Evolutionary conservation across 2,113 vertebrate species (phyloP), one percentile per base, ranked within the genome.

Genomic region (Psittacara wagleri): DNA sequence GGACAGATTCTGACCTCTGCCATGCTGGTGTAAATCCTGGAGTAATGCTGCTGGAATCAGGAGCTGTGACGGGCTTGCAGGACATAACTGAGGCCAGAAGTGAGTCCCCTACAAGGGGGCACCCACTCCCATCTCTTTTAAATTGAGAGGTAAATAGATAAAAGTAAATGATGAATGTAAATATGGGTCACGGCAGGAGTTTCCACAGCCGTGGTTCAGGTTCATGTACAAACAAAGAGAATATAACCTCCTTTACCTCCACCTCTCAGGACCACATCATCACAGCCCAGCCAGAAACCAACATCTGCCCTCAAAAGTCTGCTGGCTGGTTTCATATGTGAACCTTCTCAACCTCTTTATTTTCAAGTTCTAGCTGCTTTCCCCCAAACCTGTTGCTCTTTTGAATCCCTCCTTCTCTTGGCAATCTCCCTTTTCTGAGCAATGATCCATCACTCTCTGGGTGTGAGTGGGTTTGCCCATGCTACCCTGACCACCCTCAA

Each of bases 111-210:
- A 1, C 4, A 9, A 54, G 59, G 43, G 88, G 77, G 57, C 22
- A 72, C 62, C 19, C 41, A 35, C 28, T 83, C 61, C 22, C 10
- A 23, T 63, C 64, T 73, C 90, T 68, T 83, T 83, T 90, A 93
- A 81, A 84, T 74, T 73, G 23, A 86, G 80, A 92, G 10, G 9
- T 66, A 76, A 91, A 84, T n/a, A 89, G 68, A 91, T 51, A 68
- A 84, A 93, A 83, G 66, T 44, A 55, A 85, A 88, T 55, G 29
- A 35, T 3, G 25, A 62, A 73, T 1, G 1, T 52, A 94, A 94
- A 68, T 63, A 90, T 0, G 0, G 39, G 39, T 74, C 46, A 52
- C 0, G 0, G 39, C n/a, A 77, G 43, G 49, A 88, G 48, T 55
- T 88, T 33, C 51, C 52, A 44, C 0, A 9, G 55, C 69, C 4